Percentiles rank a stretch among this genome's conserved stretches.
Evolutionary conservation across 2,797 vertebrate species (phyloP).

Genomic region (Oreortyx pictus): DNA sequence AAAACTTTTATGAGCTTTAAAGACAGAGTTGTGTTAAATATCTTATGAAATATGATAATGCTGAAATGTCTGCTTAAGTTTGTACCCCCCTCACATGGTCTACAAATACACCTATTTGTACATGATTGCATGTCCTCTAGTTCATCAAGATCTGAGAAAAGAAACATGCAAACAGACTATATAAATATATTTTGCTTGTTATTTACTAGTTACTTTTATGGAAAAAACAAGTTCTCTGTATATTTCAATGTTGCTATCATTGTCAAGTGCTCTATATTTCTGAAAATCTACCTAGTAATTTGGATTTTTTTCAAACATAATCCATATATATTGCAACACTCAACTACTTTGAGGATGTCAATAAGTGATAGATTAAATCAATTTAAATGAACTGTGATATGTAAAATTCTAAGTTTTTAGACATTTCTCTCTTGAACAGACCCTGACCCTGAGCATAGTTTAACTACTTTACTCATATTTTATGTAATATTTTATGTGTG

Average conservation of each 20-base stretch:
- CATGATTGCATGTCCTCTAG: not conserved
- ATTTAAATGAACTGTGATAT: not conserved
- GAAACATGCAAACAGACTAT: not conserved
- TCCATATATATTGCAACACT: not conserved
- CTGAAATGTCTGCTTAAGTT: not conserved
- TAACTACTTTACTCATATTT: not conserved
- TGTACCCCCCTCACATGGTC: not conserved
- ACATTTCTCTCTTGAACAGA: not conserved
- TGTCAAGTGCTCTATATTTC: not conserved
- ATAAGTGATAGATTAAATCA: not conserved
- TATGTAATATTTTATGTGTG: not conserved
- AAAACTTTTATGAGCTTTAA: constrained; percentile 18
- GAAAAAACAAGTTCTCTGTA: not conserved
- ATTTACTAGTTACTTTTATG: not conserved
- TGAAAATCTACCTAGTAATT: not conserved
- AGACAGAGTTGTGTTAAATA: not conserved
- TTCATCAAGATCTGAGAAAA: not conserved
- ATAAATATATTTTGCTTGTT: not conserved
- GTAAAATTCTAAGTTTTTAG: not conserved
- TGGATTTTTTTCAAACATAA: not conserved
- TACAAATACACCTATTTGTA: not conserved
- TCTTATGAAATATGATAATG: not conserved
- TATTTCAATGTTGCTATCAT: not conserved
- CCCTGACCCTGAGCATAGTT: not conserved
- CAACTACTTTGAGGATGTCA: not conserved